Conservation (phyloP, 2,888 invertebrate species). For the Hirudinaria manillensis region DNA sequence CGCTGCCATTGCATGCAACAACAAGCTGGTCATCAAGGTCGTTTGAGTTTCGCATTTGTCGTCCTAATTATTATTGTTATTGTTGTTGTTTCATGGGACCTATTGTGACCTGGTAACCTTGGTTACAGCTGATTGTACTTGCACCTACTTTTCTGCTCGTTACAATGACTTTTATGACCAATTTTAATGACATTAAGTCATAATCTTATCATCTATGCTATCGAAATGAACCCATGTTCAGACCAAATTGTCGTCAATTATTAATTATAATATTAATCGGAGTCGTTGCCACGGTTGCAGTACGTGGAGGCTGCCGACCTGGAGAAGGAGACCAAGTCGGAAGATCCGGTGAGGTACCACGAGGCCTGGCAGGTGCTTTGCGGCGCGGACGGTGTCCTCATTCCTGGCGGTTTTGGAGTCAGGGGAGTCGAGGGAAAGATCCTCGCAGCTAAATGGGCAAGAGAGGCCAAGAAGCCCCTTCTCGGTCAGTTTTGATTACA, state of each 20-base stretch:
- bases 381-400: constrained; percentile 55
- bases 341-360: constrained; percentile 76
- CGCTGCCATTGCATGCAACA: constrained; percentile 77
- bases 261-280: too few relatives aligned
- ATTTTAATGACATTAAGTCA: too few relatives aligned
- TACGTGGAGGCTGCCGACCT: constrained; percentile 86
- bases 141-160: too few relatives aligned
- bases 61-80: neutral
- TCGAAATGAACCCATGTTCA: neutral
- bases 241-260: neutral
- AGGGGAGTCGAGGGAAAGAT: constrained; percentile 95
- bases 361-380: constrained; percentile 89
- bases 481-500: constrained; percentile 61
- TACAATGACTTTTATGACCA: too few relatives aligned
- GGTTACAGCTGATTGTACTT: too few relatives aligned
- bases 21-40: constrained; percentile 72
- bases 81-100: too few relatives aligned
- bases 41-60: neutral
- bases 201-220: too few relatives aligned
- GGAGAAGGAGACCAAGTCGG: constrained; percentile 67
- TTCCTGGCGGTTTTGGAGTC: constrained; percentile 91
- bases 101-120: too few relatives aligned
- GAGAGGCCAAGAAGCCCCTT: constrained; percentile 80
- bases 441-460: constrained; percentile 83
- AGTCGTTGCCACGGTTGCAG: constrained; percentile 47